Conservation (phyloP, 2,113 vertebrate species). For the Prinia subflava region DNA sequence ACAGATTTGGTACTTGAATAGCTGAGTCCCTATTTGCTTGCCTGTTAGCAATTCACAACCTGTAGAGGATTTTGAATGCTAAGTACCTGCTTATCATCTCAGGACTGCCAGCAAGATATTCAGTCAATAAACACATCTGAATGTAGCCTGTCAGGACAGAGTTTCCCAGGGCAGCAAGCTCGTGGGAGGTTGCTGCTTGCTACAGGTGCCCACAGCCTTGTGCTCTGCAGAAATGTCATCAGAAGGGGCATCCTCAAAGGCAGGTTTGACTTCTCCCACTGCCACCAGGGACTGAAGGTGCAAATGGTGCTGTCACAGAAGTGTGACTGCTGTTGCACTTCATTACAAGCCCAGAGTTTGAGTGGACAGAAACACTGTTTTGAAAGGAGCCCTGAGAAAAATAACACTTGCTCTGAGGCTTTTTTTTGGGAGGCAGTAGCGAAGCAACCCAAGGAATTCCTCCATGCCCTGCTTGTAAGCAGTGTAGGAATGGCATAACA, state of each 20-base stretch:
- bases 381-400: neutral
- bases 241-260: fast-evolving
- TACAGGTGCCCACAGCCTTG: neutral
- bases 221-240: neutral
- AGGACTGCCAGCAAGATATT: neutral
- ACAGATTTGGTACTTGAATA: neutral
- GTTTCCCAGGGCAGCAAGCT: neutral
- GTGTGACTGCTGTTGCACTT: neutral
- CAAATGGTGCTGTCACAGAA: neutral
- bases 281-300: neutral
- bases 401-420: neutral
- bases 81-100: neutral
- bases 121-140: neutral
- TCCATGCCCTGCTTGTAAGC: neutral
- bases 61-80: neutral
- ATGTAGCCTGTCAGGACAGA: neutral
- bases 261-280: neutral
- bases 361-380: neutral
- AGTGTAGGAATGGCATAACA: neutral
- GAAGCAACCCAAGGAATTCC: neutral
- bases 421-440: neutral
- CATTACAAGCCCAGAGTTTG: neutral
- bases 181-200: neutral
- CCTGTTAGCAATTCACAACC: neutral
- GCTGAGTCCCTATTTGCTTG: neutral